A percentile compares a stretch with the other conserved stretches of the same genome.
Conservation (phyloP, 1,140 invertebrate genomes). For the Drosophila insularis region DNA sequence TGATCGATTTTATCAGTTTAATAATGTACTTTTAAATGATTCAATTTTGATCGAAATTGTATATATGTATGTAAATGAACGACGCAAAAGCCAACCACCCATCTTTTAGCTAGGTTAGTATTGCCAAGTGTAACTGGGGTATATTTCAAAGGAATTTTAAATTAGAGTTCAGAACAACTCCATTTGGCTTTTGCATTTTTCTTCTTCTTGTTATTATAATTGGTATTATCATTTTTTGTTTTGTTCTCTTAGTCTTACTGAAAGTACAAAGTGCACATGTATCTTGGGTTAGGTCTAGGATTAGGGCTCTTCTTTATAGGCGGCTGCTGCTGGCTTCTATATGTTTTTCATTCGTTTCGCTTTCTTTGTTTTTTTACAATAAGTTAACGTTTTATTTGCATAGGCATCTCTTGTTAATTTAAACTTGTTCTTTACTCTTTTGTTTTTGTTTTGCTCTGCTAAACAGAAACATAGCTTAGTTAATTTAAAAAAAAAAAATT, state of each 20-base stretch:
- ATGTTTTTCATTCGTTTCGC: slow-evolving; percentile 31
- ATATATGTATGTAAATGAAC: background rate
- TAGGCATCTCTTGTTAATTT: slow-evolving; percentile 69
- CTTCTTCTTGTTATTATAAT: slow-evolving; percentile 43
- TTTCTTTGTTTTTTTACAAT: slow-evolving; percentile 61
- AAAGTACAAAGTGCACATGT: slow-evolving; percentile 77
- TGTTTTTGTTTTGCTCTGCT: slow-evolving; percentile 15
- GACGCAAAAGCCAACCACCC: background rate
- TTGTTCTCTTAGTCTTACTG: slow-evolving; percentile 61
- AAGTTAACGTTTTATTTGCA: slow-evolving; percentile 76
- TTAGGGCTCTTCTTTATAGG: slow-evolving; percentile 34
- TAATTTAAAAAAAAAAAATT: slow-evolving; percentile 21
- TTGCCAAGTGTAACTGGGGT: background rate
- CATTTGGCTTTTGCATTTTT: slow-evolving; percentile 49
- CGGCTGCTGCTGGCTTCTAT: slow-evolving; percentile 25
- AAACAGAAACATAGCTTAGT: slow-evolving; percentile 14
- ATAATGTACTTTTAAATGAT: background rate
- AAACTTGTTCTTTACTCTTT: slow-evolving; percentile 55
- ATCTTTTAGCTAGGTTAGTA: background rate
- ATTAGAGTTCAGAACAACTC: background rate
- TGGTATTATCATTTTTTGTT: slow-evolving; percentile 34
- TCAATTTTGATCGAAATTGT: background rate
- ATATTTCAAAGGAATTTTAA: background rate
- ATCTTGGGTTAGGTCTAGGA: slow-evolving; percentile 58
- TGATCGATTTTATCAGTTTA: background rate